Percentiles rank a stretch among this genome's conserved stretches.
Evolutionary conservation across 2,797 vertebrate species (phyloP).

Genomic region (Phyllotis vaccarum): DNA sequence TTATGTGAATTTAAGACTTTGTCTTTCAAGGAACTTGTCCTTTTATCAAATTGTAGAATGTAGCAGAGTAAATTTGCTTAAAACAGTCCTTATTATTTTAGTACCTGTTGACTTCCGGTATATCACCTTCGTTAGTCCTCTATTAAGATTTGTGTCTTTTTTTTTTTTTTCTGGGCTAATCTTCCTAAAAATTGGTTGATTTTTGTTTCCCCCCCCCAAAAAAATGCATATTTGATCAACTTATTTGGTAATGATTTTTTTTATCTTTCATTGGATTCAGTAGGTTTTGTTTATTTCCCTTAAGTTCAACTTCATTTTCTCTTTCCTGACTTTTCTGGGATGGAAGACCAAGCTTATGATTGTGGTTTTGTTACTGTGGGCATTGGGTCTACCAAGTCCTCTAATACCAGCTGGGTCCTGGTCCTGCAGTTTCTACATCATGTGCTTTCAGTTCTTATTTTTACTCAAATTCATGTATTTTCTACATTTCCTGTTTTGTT

Average conservation of each 20-base stretch:
- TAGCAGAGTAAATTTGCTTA: background rate
- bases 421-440: background rate
- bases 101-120: background rate
- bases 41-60: background rate
- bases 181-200: slow-evolving; percentile 20
- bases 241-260: background rate
- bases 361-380: background rate
- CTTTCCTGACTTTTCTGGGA: slow-evolving; percentile 3
- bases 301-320: slow-evolving; percentile 6
- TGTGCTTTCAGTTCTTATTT: slow-evolving; percentile 8
- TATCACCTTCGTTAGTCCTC: background rate
- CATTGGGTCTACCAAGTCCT: background rate
- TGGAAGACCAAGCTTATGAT: background rate
- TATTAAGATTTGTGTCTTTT: background rate
- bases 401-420: background rate
- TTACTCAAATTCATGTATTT: slow-evolving; percentile 8
- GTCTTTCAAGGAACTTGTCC: background rate
- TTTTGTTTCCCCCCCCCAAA: background rate
- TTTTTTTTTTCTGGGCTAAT: background rate
- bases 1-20: background rate
- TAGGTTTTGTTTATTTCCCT: background rate
- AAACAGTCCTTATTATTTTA: background rate
- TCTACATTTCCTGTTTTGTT: background rate
- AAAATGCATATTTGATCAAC: background rate
- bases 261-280: background rate